Evolutionary conservation across 2,113 vertebrate genomes (phyloP).

Genomic region (Silurus asotus): DNA sequence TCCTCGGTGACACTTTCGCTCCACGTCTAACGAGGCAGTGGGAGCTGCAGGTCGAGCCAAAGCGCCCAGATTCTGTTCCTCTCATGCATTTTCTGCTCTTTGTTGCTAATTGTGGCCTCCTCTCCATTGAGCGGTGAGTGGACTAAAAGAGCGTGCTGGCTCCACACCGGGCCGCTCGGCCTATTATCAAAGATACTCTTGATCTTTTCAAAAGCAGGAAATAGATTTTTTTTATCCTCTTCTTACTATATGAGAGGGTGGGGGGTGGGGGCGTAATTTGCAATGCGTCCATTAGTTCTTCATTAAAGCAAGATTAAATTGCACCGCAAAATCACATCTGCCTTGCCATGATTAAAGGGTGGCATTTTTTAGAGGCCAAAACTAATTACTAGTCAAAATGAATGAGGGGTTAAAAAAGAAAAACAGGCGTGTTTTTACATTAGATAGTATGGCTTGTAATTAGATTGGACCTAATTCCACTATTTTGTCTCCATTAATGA

Average conservation of each 20-base stretch:
- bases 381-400: constrained; percentile 99
- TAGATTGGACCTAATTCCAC: constrained; percentile 99
- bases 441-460: constrained; percentile 99
- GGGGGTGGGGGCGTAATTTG: constrained; percentile 97
- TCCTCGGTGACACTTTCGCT: constrained; percentile 95
- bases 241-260: constrained; percentile 70
- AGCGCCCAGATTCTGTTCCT: constrained; percentile 88
- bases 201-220: constrained; percentile 99
- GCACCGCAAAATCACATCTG: constrained; percentile 99
- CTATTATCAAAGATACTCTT: constrained; percentile 99
- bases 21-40: constrained; percentile 91
- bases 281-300: constrained; percentile 99
- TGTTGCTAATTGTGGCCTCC: constrained; percentile 98
- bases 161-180: constrained; percentile 90
- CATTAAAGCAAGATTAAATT: constrained; percentile 99
- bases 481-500: constrained; percentile 99
- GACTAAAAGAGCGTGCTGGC: constrained; percentile 99
- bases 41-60: constrained; percentile 87
- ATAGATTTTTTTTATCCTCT: constrained; percentile 84
- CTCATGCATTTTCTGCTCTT: constrained; percentile 84
- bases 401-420: constrained; percentile 85
- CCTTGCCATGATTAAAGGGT: constrained; percentile 99
- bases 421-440: constrained; percentile 99
- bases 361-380: constrained; percentile 99
- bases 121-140: constrained; percentile 98